Percentiles rank a stretch among this genome's conserved stretches.
Conservation (phyloP, 2,113 vertebrate species). For the Aspiorhynchus laticeps region DNA sequence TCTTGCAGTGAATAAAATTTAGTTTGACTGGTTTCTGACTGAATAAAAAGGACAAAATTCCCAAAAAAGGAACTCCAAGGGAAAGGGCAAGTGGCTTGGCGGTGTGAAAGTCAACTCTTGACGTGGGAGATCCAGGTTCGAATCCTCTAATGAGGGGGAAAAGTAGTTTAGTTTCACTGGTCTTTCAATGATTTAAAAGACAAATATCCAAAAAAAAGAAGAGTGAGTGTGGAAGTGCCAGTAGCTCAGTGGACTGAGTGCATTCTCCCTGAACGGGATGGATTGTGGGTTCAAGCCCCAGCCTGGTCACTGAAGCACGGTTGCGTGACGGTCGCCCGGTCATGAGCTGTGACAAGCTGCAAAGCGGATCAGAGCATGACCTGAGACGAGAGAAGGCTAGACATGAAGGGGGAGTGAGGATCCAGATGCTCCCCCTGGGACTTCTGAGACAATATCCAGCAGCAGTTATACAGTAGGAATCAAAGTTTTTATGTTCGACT, state of each 20-base stretch:
- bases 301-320: not conserved
- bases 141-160: no score
- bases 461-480: not conserved
- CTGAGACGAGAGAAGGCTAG: not conserved
- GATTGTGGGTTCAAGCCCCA: not conserved
- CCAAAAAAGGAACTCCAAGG: not conserved
- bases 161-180: no score
- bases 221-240: fast-evolving
- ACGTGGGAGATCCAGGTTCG: fast-evolving
- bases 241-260: not conserved
- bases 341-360: not conserved
- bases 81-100: no score
- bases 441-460: not conserved
- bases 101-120: no score
- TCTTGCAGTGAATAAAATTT: no score
- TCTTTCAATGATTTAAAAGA: not conserved
- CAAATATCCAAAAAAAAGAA: not conserved
- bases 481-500: not conserved
- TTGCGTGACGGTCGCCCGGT: not conserved
- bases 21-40: not conserved
- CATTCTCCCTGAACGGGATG: not conserved
- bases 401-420: not conserved
- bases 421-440: not conserved
- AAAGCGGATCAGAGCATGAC: not conserved
- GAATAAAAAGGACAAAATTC: not conserved